Evolutionary conservation across 2,113 vertebrate genomes (phyloP).

Genomic region (Amia ocellicauda): DNA sequence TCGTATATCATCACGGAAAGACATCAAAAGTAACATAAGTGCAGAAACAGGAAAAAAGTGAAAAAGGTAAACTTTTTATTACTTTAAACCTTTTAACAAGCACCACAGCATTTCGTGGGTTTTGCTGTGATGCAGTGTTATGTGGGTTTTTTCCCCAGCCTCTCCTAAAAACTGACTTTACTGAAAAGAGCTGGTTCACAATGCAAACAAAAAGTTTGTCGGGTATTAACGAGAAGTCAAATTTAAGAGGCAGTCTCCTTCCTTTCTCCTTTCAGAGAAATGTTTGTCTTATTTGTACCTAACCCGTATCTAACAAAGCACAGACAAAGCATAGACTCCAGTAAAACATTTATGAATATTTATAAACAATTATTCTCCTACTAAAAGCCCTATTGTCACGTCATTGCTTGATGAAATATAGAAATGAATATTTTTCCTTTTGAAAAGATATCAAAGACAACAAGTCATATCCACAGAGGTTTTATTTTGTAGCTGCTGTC

Average conservation of each 20-base stretch:
- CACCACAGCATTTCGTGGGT: too few species aligned
- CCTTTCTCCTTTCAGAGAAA: not conserved
- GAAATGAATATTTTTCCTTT: constrained; percentile 54
- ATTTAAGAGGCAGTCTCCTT: constrained; percentile 24
- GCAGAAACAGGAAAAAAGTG: constrained; percentile 12
- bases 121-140: not conserved
- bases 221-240: constrained; percentile 31
- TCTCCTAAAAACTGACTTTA: not conserved
- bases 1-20: constrained; percentile 38
- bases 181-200: constrained; percentile 30
- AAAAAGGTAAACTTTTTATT: constrained; percentile 1
- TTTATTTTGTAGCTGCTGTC: constrained; percentile 45
- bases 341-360: constrained; percentile 66
- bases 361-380: constrained; percentile 60
- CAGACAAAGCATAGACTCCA: constrained; percentile 29
- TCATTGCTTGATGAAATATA: constrained; percentile 58
- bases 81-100: not conserved
- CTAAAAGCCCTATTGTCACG: constrained; percentile 57
- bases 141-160: not conserved
- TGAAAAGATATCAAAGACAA: constrained; percentile 53
- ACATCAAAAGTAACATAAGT: constrained; percentile 37
- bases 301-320: constrained; percentile 46
- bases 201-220: constrained; percentile 22
- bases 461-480: constrained; percentile 36
- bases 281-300: constrained; percentile 27